These are phyloP conservation scores for Mus spretus DNA, from an alignment of 2,797 vertebrate genomes.

Conservation along the genomic window DNA sequence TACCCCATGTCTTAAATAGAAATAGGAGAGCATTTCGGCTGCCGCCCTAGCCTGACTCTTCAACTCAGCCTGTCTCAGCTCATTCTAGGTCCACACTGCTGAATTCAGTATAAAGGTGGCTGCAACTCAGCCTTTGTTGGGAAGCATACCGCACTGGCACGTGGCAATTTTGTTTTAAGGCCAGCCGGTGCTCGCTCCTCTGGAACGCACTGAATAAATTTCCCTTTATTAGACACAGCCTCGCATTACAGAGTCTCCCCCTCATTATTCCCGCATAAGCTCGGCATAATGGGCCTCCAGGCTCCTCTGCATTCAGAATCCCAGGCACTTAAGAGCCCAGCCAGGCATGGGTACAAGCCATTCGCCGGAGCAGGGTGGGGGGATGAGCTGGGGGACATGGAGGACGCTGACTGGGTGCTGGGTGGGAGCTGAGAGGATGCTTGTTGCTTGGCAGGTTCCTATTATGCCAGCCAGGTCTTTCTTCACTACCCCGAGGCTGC, in stretches of 20 bases:
- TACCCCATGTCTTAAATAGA: not conserved
- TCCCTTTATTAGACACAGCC: slow-evolving; percentile 78
- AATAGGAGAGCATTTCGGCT: not conserved
- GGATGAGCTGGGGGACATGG: not conserved
- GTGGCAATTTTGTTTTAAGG: not conserved
- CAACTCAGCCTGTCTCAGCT: not conserved
- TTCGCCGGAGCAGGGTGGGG: not conserved
- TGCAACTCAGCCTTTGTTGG: not conserved
- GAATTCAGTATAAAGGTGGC: not conserved
- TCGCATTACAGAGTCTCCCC: slow-evolving; percentile 53
- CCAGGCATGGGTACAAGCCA: accelerated
- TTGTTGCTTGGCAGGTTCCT: not conserved
- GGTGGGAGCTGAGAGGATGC: not conserved
- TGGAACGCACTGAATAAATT: slow-evolving; percentile 77
- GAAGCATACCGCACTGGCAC: not conserved
- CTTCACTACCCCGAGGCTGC: no score
- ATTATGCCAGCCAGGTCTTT: no score
- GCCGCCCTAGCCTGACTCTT: not conserved
- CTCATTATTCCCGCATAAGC: slow-evolving; percentile 72
- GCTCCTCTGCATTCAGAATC: slow-evolving; percentile 59
- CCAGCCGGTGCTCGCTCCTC: slow-evolving; percentile 19
- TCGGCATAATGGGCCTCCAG: not conserved
- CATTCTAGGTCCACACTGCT: not conserved
- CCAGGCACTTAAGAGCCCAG: not conserved
- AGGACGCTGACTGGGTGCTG: not conserved